Conservation (phyloP, 2,797 vertebrate species). For the Apodemus agrarius region DNA sequence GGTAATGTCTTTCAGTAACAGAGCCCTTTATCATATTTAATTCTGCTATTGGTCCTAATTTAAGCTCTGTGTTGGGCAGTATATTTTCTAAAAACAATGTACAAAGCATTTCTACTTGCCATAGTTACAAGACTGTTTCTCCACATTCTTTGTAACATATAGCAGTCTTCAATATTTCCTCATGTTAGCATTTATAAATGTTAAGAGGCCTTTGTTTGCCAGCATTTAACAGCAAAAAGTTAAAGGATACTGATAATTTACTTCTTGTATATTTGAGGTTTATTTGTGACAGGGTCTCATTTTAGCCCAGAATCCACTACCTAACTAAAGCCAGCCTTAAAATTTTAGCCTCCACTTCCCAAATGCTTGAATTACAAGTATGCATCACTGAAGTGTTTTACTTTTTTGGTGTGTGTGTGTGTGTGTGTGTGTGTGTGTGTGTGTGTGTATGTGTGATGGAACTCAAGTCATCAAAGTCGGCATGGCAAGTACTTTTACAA, state of each 20-base stretch:
- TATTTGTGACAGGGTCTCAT: neutral
- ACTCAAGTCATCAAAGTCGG: neutral
- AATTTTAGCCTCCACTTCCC: neutral
- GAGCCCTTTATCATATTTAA: neutral
- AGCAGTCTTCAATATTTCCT: slow-evolving; percentile 41
- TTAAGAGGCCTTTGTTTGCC: slow-evolving; percentile 15
- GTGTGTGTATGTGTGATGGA: neutral
- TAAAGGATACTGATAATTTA: slow-evolving; percentile 45
- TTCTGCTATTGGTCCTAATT: neutral
- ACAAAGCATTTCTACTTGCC: neutral
- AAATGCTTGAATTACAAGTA: neutral
- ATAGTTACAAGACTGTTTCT: slow-evolving; percentile 44
- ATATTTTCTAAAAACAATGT: neutral
- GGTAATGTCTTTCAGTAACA: neutral
- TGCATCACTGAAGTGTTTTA: neutral
- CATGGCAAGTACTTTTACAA: neutral
- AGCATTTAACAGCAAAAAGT: slow-evolving; percentile 58
- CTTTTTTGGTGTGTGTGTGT: neutral
- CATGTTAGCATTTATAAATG: slow-evolving; percentile 54
- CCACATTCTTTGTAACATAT: slow-evolving; percentile 3
- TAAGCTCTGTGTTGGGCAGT: neutral
- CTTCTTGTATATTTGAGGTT: slow-evolving; percentile 35
- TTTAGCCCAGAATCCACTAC: neutral
- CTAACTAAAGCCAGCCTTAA: neutral
- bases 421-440: neutral